Evolutionary conservation across 2,888 invertebrate genomes (phyloP).

Genomic region (Cartodere bifasciata): DNA sequence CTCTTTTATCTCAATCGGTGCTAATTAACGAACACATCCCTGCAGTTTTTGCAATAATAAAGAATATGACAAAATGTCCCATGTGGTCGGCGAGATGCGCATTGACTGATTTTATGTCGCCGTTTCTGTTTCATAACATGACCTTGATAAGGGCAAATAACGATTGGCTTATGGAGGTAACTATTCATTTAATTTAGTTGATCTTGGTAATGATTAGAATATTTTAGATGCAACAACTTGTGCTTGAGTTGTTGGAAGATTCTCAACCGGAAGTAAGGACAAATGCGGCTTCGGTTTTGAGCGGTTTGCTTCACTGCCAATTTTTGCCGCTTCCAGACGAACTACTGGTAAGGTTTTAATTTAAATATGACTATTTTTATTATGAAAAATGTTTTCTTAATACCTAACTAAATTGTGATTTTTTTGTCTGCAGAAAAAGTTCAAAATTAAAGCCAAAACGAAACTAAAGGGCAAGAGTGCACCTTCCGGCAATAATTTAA

Average conservation of each 20-base stretch:
- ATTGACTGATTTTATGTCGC: conserved; percentile 55
- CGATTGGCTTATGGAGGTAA: conserved; percentile 40
- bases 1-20: conserved; percentile 52
- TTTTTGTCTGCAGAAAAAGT: conserved; percentile 37
- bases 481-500: conserved; percentile 24
- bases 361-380: conserved; percentile 8
- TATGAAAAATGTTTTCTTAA: conserved; percentile 11
- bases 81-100: conserved; percentile 61
- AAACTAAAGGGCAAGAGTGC: conserved; percentile 25
- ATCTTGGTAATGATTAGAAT: not conserved
- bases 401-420: conserved; percentile 14
- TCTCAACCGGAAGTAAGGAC: conserved; percentile 68
- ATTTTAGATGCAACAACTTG: conserved; percentile 41
- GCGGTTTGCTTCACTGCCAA: conserved; percentile 76
- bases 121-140: conserved; percentile 61
- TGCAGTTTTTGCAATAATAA: conserved; percentile 43
- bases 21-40: conserved; percentile 46
- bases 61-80: conserved; percentile 29
- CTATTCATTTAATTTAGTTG: conserved; percentile 4
- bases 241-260: conserved; percentile 56
- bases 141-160: conserved; percentile 43
- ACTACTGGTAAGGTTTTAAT: conserved; percentile 38
- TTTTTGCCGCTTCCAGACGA: conserved; percentile 51
- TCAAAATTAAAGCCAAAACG: conserved; percentile 41
- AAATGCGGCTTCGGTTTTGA: conserved; percentile 67